phyloP scores from a whole-genome alignment of 1,140 invertebrate genomes.

The Odontomachus brunneus region DNA sequence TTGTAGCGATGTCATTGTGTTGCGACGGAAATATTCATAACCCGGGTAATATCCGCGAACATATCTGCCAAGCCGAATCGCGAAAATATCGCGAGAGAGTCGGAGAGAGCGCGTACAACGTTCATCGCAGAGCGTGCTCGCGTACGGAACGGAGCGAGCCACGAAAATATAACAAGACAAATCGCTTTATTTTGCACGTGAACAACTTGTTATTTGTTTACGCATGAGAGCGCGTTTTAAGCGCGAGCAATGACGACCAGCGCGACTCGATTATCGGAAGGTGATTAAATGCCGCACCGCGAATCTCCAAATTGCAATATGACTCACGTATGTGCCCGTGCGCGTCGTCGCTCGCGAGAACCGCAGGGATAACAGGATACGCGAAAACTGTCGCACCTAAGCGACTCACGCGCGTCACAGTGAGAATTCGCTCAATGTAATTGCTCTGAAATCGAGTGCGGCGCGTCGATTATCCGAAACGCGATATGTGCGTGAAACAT shows the following conservation, averaged over 20 bases:
- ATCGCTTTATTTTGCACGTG: constrained; percentile 23
- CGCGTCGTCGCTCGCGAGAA: neutral
- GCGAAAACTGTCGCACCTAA: neutral
- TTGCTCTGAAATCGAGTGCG: no score
- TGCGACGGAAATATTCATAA: constrained; percentile 44
- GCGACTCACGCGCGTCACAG: neutral
- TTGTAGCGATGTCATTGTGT: constrained; percentile 39
- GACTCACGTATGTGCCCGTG: neutral
- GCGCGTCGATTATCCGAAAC: constrained; percentile 1
- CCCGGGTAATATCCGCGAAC: constrained; percentile 8
- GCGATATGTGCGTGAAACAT: neutral
- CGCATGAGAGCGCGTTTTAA: constrained; percentile 16
- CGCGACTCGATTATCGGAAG: constrained; percentile 22
- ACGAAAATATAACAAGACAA: constrained; percentile 47
- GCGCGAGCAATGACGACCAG: constrained; percentile 5
- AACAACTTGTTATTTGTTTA: constrained; percentile 32
- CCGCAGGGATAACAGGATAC: neutral
- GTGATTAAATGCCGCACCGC: constrained; percentile 28
- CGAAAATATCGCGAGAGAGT: constrained; percentile 29
- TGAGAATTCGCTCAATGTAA: neutral
- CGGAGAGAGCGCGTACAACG: neutral
- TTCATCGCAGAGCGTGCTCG: neutral
- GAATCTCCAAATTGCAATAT: constrained; percentile 21
- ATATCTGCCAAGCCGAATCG: constrained; percentile 22
- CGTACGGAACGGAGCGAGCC: neutral